Percentiles rank a stretch among this genome's conserved stretches.
Evolutionary conservation across 2,797 vertebrate species (phyloP).

Genomic region (Lithobates sylvaticus): DNA sequence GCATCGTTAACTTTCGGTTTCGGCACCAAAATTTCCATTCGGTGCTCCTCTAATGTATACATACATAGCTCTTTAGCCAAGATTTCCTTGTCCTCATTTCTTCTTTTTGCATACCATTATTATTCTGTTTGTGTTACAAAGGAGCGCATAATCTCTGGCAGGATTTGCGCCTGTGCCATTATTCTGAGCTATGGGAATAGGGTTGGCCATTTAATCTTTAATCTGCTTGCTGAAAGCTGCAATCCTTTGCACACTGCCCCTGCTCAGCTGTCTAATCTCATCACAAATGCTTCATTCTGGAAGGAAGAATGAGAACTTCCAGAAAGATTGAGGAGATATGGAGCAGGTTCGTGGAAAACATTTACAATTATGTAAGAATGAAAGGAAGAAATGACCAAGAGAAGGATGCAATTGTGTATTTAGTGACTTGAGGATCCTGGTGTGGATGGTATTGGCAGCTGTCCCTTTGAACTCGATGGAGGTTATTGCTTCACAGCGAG

Average conservation of each 20-base stretch:
- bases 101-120: neutral
- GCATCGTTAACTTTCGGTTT: too few relatives aligned
- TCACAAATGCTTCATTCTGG: constrained; percentile 26
- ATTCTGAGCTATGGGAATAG: neutral
- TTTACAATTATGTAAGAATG: too few relatives aligned
- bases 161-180: neutral
- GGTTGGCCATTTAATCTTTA: neutral
- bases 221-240: constrained; percentile 18
- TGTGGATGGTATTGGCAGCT: too few relatives aligned
- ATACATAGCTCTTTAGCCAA: neutral
- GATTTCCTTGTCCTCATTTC: neutral
- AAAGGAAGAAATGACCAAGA: too few relatives aligned
- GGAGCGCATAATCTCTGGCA: neutral
- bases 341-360: too few relatives aligned
- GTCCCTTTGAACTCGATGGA: too few relatives aligned
- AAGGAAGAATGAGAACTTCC: neutral
- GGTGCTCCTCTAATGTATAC: too few relatives aligned
- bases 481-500: too few relatives aligned
- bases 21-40: too few relatives aligned
- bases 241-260: constrained; percentile 5
- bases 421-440: too few relatives aligned
- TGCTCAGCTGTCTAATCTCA: constrained; percentile 28
- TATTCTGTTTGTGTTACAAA: neutral
- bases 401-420: too few relatives aligned
- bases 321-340: neutral